These are phyloP conservation scores for Chionoecetes opilio DNA, from an alignment of 1,140 invertebrate genomes.

Conservation along the genomic window DNA sequence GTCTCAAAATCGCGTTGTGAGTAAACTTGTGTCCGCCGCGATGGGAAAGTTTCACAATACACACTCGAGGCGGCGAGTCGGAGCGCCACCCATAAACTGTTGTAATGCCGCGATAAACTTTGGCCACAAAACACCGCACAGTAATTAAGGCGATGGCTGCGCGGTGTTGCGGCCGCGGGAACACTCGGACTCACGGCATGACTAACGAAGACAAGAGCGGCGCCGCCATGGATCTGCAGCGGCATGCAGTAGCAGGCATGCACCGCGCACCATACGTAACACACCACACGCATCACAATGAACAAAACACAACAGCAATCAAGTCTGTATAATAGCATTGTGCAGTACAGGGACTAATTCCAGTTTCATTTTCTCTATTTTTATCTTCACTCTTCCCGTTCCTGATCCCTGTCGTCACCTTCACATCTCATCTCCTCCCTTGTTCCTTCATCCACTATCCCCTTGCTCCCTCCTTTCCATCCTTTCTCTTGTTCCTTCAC, in stretches of 20 bases:
- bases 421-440: not conserved
- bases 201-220: not conserved
- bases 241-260: too few species aligned
- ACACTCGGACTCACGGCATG: too few species aligned
- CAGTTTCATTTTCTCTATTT: not conserved
- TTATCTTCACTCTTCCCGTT: not conserved
- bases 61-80: not conserved
- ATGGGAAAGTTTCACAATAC: conserved; percentile 4
- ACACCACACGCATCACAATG: not conserved
- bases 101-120: conserved; percentile 14
- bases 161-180: not conserved
- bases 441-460: not conserved
- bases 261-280: too few species aligned
- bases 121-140: not conserved
- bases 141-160: not conserved
- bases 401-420: too few species aligned
- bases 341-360: not conserved
- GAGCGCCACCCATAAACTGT: not conserved
- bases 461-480: not conserved
- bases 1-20: conserved; percentile 4
- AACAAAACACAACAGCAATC: not conserved
- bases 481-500: not conserved
- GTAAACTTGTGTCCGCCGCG: not conserved
- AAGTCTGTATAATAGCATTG: not conserved
- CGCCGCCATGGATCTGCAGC: not conserved